Base-by-base conservation (phyloP, 1,140 invertebrate genomes). In the Lerema accius region DNA sequence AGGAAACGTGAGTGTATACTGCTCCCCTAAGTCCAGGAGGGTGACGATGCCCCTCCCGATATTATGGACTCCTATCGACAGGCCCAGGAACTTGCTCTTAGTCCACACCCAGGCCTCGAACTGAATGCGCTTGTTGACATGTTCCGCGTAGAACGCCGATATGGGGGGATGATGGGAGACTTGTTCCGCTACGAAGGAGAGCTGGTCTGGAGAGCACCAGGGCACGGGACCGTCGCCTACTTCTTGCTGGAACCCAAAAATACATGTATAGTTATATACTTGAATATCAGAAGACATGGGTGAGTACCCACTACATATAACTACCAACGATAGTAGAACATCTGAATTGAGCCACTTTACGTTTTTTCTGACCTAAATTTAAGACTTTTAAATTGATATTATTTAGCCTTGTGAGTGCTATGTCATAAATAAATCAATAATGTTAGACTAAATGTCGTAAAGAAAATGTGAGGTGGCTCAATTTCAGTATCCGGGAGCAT, bases 91-190 rank as follows among this genome's bases (percentile, higher is more conserved):
- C 91, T 99, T 99, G 67, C 98, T 99, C 90, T 99, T 99, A 11
- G 98, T 99, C 95, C 97, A 99, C 43, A 99, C 97, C 79, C 97
- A 97, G 4, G 97, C 97, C 78, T 96, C 95, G 87, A 99, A 97
- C 82, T 95, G 85, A 49, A 99, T 97, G 65, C 95, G 94, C 89
- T 98, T 98, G 63, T 95, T 94, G 63, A 95, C 94, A 91, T 98
- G 96, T 90, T 99, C 98, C 49, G 97, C 98, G 93, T 99, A 99
- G 92, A 99, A 99, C 10, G 97, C 98, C 73, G 97, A 98, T 72
- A 99, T 96, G 67, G 99, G 99, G 7, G 99, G 99, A 93, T 99
- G 99, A 93, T 99, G 99, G 6, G 98, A 99, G 3, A 99, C 99
- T 92, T 99, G 99, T 91, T 99, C 99, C 1, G 98, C 98, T 63